Percentiles rank a stretch among this genome's conserved stretches.
These are phyloP conservation scores for Cassiopea andromeda DNA, from an alignment of 30 jellyfish, hydroid and myxozoan species.

Conservation along the genomic window DNA sequence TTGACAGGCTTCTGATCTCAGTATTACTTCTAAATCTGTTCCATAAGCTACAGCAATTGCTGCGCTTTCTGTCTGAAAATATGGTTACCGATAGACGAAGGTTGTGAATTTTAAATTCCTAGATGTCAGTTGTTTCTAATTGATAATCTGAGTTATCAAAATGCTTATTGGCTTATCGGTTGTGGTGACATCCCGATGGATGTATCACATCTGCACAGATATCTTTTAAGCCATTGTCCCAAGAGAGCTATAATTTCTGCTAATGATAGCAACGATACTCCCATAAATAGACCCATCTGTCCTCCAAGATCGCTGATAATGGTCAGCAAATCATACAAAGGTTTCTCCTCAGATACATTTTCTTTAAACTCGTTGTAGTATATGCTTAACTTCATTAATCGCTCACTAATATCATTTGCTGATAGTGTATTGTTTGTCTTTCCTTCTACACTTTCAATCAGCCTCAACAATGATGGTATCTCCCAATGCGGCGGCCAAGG, in stretches of 20 bases:
- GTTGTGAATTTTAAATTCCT: too few relatives aligned
- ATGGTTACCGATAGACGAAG: too few relatives aligned
- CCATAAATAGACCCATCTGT: conserved; percentile 57
- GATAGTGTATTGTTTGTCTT: neutral
- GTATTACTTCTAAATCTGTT: too few relatives aligned
- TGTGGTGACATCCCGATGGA: too few relatives aligned
- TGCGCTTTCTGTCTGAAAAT: too few relatives aligned
- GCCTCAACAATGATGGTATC: neutral
- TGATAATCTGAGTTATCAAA: too few relatives aligned
- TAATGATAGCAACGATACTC: conserved; percentile 43
- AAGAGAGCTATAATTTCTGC: conserved; percentile 40
- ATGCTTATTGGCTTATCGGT: too few relatives aligned
- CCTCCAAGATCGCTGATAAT: conserved; percentile 51
- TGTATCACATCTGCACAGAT: neutral
- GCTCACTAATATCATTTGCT: conserved; percentile 25
- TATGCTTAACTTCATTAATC: conserved; percentile 46
- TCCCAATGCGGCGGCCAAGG: conserved; percentile 56
- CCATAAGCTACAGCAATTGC: too few relatives aligned
- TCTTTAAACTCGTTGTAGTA: conserved; percentile 25
- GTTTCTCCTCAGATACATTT: conserved; percentile 10
- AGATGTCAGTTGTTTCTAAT: too few relatives aligned
- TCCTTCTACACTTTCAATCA: neutral
- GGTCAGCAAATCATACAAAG: neutral
- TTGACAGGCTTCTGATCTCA: too few relatives aligned
- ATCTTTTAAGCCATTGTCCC: neutral